Evolutionary conservation across 2,888 invertebrate species (phyloP).

Genomic region (Dilophus febrilis): DNA sequence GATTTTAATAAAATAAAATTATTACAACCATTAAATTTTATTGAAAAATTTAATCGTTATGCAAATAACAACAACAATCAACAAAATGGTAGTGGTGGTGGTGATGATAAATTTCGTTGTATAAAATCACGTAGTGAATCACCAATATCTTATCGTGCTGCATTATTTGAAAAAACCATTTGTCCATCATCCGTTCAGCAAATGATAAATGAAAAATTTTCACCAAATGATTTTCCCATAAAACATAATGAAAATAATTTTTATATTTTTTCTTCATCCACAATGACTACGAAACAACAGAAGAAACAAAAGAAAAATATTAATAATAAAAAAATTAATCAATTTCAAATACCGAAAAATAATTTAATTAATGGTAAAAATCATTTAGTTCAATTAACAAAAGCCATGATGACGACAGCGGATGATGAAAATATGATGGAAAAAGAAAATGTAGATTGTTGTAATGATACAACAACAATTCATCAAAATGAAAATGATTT

Average conservation of each 20-base stretch:
- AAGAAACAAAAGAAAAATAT: not conserved
- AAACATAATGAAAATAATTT: conserved; percentile 8
- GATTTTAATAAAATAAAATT: conserved; percentile 23
- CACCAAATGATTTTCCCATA: conserved; percentile 21
- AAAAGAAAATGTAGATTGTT: not conserved
- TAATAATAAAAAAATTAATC: not conserved
- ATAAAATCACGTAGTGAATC: conserved; percentile 18
- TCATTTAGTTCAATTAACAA: not conserved
- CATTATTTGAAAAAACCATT: conserved; percentile 20
- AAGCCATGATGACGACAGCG: too few species aligned
- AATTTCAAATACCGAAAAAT: not conserved
- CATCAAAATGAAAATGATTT: conserved; percentile 20
- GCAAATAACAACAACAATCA: conserved; percentile 18
- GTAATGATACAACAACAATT: not conserved
- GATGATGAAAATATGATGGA: conserved; percentile 6
- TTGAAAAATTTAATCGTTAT: conserved; percentile 22
- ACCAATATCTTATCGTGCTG: conserved; percentile 26
- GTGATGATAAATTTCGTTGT: too few species aligned
- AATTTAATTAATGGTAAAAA: not conserved
- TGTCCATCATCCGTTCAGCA: conserved; percentile 1
- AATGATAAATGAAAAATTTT: conserved; percentile 8
- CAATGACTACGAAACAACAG: too few species aligned
- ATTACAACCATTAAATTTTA: conserved; percentile 23
- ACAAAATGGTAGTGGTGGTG: too few species aligned
- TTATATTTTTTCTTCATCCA: not conserved